Evolutionary conservation across 2,113 vertebrate species (phyloP).

Genomic region (Cathartes aura): DNA sequence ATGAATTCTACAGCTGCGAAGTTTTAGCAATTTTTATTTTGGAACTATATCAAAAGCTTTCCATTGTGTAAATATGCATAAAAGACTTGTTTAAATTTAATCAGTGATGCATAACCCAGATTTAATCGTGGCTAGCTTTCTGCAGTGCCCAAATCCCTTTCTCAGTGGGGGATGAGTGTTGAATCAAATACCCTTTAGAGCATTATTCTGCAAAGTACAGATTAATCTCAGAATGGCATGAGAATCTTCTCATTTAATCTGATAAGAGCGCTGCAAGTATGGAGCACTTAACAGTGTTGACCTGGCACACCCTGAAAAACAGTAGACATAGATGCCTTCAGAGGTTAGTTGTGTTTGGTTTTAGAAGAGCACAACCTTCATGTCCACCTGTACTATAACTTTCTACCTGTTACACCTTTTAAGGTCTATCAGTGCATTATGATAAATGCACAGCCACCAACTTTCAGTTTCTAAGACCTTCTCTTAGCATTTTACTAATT

Average conservation of each 20-base stretch:
- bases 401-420: neutral
- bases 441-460: neutral
- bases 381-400: neutral
- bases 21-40: constrained; percentile 11
- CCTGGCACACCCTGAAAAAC: neutral
- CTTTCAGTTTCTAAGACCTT: neutral
- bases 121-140: neutral
- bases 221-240: neutral
- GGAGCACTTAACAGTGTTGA: neutral
- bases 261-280: neutral
- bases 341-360: neutral
- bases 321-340: neutral
- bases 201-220: neutral
- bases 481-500: neutral
- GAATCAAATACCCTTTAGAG: neutral
- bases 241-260: neutral
- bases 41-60: neutral
- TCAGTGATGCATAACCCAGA: neutral
- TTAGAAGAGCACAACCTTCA: neutral
- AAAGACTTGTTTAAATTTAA: constrained; percentile 10
- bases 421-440: neutral
- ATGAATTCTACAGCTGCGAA: constrained; percentile 26
- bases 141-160: neutral
- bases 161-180: neutral
- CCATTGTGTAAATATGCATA: neutral